Evolutionary conservation across 2,888 invertebrate genomes (phyloP), one percentile per base, ranked within the genome.

Genomic region (Cyclophora albipunctata): DNA sequence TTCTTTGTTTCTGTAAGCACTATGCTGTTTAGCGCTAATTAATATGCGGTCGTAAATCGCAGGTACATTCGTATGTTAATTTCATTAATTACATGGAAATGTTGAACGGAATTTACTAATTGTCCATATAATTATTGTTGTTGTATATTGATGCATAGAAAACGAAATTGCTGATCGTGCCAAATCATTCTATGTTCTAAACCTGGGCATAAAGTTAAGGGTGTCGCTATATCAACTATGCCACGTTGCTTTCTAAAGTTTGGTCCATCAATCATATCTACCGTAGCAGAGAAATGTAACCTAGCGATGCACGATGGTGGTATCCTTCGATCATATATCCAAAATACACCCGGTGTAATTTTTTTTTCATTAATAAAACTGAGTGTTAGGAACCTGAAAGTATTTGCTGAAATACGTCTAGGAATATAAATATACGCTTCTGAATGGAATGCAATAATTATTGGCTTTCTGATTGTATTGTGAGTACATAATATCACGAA

Each of bases 11-110:
- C n/a, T 42, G 4, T 42, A 2, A 5, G 42, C n/a, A 6, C 4
- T 42, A 4, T 42, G n/a, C 6, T 7, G n/a, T 42, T 7, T 7
- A 42, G 5, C n/a, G 2, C n/a, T 40, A 40, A 49, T 51, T 49
- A 51, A 51, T 45, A 52, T 49, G 45, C 45, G 45, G 34, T 34
- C 46, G 42, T 48, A 42, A 45, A 45, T 45, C 45, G 41, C 7
- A 43, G 43, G 34, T 43, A 43, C 33, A 3, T 43, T 20, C 6
- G 6, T 4, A 42, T 20, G 7, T 42, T 42, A 7, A n/a, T 37
- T 5, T 37, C 7, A 7, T 42, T 20, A 42, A 42, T 42, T 42
- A 5, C n/a, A 5, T 42, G 42, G 20, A 42, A 42, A 42, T 42
- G 7, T 20, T 3, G n/a, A 5, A n/a, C 42, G 5, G 37, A 4